Percentiles rank a stretch among this genome's conserved stretches.
phyloP scores from a whole-genome alignment of 2,888 invertebrate genomes.

The Chelonus formosanus region DNA sequence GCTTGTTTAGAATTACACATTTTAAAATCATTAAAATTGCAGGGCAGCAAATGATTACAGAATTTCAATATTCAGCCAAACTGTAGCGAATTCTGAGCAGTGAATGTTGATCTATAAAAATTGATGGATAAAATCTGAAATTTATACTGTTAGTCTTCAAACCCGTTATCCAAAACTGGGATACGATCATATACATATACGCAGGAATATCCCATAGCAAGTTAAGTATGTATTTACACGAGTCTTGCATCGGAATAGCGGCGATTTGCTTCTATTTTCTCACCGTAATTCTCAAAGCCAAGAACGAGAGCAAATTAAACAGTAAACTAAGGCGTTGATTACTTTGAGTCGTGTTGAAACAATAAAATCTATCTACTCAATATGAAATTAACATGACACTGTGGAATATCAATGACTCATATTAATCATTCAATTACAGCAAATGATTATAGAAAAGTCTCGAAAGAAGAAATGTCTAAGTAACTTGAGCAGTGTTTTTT shows the following conservation, averaged over 20 bases:
- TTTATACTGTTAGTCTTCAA: slow-evolving; percentile 12
- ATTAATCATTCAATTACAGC: no score
- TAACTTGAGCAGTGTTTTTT: background rate
- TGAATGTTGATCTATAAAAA: slow-evolving; percentile 12
- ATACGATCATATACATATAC: slow-evolving; percentile 17
- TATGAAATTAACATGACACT: no score
- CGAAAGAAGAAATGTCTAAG: no score
- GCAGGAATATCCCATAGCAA: slow-evolving; percentile 16
- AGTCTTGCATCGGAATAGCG: slow-evolving; percentile 26
- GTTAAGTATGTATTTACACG: slow-evolving; percentile 27
- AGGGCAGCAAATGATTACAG: no score
- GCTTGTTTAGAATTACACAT: no score
- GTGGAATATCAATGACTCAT: no score
- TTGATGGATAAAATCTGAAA: slow-evolving; percentile 12
- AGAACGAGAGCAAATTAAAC: slow-evolving; percentile 20
- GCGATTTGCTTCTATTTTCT: slow-evolving; percentile 23
- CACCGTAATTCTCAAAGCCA: slow-evolving; percentile 19
- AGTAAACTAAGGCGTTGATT: background rate
- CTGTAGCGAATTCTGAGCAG: no score
- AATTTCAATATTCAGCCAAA: no score
- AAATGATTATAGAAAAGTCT: no score
- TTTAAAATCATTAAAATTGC: no score
- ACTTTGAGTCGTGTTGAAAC: background rate
- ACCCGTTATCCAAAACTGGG: slow-evolving; percentile 30
- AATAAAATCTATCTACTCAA: no score